Percentiles rank a stretch among this genome's conserved stretches.
phyloP scores from a whole-genome alignment of 2,113 vertebrate genomes.

The Lepus americanus region DNA sequence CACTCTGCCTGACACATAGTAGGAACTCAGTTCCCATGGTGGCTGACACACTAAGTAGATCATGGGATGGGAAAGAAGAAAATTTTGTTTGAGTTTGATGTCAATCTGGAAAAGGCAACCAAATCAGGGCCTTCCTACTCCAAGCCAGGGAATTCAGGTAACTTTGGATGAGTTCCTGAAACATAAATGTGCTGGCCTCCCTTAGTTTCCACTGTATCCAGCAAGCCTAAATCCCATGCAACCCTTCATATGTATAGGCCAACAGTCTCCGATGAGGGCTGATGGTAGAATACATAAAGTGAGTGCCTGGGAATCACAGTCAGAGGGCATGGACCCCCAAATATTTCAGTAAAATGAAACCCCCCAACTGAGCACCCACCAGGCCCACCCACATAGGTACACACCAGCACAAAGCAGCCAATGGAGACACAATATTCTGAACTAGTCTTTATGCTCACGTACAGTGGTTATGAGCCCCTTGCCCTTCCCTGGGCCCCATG shows the following conservation, averaged over 20 bases:
- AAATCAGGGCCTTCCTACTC: neutral
- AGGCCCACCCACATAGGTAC: neutral
- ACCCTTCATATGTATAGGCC: neutral
- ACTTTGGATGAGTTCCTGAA: neutral
- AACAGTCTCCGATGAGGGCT: neutral
- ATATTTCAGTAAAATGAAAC: neutral
- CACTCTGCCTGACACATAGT: neutral
- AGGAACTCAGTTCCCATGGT: neutral
- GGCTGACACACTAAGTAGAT: neutral
- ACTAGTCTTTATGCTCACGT: conserved; percentile 48
- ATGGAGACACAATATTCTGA: neutral
- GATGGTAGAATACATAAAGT: neutral
- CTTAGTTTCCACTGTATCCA: neutral
- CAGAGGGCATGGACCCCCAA: neutral
- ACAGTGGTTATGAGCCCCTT: neutral
- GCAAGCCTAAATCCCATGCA: neutral
- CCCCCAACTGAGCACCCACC: neutral
- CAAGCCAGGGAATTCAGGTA: neutral
- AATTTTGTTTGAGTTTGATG: neutral
- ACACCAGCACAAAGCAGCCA: neutral
- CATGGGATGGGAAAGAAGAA: neutral
- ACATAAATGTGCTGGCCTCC: neutral
- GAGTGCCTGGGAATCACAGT: neutral
- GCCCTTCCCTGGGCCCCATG: neutral
- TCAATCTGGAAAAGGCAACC: neutral